Percentiles rank a stretch among this genome's conserved stretches.
Evolutionary conservation across 2,797 vertebrate genomes (phyloP).

Genomic region (Picus viridis): DNA sequence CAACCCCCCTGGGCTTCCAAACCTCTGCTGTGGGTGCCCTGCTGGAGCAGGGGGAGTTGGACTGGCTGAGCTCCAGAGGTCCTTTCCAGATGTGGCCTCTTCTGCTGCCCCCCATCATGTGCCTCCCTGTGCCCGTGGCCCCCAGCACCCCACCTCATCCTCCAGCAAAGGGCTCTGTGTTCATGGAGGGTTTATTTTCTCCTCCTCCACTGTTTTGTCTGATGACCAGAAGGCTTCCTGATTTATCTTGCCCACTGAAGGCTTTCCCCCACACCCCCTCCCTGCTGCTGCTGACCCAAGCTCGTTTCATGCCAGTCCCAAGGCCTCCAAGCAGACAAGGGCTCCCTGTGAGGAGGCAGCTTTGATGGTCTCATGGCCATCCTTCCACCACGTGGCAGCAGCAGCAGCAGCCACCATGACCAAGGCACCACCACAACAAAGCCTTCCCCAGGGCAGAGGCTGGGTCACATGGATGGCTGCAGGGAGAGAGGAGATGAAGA

Average conservation of each 20-base stretch:
- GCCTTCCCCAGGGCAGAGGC: not conserved
- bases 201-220: not conserved
- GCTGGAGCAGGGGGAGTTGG: too few relatives aligned
- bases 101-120: too few relatives aligned
- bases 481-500: not conserved
- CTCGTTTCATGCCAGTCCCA: not conserved
- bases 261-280: not conserved
- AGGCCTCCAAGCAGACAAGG: not conserved
- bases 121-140: too few relatives aligned
- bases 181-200: too few relatives aligned
- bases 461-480: slow-evolving; percentile 54
- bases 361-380: slow-evolving; percentile 51
- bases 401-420: slow-evolving; percentile 46
- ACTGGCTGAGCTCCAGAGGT: too few relatives aligned
- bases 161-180: too few relatives aligned
- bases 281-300: not conserved
- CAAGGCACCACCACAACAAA: slow-evolving; percentile 25
- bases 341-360: slow-evolving; percentile 2
- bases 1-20: too few relatives aligned
- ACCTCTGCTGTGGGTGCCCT: too few relatives aligned
- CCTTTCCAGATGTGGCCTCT: too few relatives aligned
- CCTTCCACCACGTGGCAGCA: slow-evolving; percentile 7
- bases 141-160: too few relatives aligned
- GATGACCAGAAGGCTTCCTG: not conserved
- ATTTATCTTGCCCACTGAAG: slow-evolving; percentile 2